A percentile compares a stretch with the other conserved stretches of the same genome.
Conservation (phyloP, 35 echinoderm and acorn worm species). For the Ophiothrix spiculata region DNA sequence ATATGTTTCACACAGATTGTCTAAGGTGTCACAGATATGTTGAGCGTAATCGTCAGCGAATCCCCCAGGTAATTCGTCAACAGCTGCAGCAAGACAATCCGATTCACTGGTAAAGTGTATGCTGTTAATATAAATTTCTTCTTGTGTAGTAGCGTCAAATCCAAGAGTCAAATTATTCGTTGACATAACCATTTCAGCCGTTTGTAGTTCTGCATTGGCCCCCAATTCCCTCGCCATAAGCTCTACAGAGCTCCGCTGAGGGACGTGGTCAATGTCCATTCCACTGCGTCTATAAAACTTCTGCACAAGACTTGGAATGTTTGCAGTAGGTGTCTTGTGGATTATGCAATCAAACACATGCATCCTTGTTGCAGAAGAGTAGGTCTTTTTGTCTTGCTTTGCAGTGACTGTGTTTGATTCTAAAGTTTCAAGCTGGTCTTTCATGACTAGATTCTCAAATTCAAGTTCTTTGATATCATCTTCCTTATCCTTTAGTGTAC, state of each 20-base stretch:
- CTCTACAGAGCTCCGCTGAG: not conserved
- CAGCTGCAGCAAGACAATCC: not conserved
- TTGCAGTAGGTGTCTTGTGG: not conserved
- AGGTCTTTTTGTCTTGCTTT: not conserved
- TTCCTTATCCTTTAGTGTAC: too few species aligned
- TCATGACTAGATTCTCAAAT: too few species aligned
- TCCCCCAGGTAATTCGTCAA: not conserved
- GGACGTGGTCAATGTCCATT: not conserved
- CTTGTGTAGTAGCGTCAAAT: constrained; percentile 7
- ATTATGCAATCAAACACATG: not conserved
- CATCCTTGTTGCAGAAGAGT: not conserved
- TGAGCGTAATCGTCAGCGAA: not conserved
- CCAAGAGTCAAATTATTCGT: not conserved
- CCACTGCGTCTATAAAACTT: not conserved
- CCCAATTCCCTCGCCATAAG: not conserved
- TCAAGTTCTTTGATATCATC: too few species aligned
- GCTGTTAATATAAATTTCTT: not conserved
- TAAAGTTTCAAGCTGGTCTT: too few species aligned
- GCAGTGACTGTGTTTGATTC: too few species aligned
- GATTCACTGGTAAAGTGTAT: not conserved
- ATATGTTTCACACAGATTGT: not conserved
- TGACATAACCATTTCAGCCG: not conserved
- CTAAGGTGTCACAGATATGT: not conserved
- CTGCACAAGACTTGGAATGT: not conserved
- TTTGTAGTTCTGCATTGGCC: not conserved